phyloP scores from a whole-genome alignment of 2,113 vertebrate species.

The Excalfactoria chinensis region DNA sequence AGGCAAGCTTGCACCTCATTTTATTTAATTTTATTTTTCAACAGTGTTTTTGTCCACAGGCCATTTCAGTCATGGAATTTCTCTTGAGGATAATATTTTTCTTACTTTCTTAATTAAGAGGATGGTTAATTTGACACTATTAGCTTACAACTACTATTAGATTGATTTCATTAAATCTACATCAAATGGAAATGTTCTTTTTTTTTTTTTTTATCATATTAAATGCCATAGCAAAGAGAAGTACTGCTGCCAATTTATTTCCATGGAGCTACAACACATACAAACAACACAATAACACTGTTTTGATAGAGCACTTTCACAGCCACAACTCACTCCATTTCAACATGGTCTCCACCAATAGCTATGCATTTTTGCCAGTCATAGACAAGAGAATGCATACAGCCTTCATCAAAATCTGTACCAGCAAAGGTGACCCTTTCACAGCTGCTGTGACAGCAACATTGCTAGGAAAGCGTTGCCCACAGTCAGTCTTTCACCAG shows the following conservation, averaged over 20 bases:
- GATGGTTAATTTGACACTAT: not conserved
- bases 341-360: too few species aligned
- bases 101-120: not conserved
- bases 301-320: too few species aligned
- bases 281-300: too few species aligned
- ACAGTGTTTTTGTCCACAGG: not conserved
- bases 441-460: too few species aligned
- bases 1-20: not conserved
- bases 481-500: too few species aligned
- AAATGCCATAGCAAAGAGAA: not conserved
- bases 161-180: not conserved
- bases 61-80: not conserved
- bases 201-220: not conserved
- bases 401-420: too few species aligned
- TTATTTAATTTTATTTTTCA: not conserved
- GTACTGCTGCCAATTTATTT: not conserved
- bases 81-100: not conserved
- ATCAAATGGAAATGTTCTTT: not conserved
- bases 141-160: not conserved
- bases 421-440: too few species aligned
- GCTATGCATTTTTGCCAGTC: too few species aligned
- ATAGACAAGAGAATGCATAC: too few species aligned
- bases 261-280: too few species aligned
- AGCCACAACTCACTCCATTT: too few species aligned
- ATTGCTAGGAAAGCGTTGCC: too few species aligned